A percentile compares a stretch with the other conserved stretches of the same genome.
Evolutionary conservation across 2,888 invertebrate genomes (phyloP).

Genomic region (Xylota segnis): DNA sequence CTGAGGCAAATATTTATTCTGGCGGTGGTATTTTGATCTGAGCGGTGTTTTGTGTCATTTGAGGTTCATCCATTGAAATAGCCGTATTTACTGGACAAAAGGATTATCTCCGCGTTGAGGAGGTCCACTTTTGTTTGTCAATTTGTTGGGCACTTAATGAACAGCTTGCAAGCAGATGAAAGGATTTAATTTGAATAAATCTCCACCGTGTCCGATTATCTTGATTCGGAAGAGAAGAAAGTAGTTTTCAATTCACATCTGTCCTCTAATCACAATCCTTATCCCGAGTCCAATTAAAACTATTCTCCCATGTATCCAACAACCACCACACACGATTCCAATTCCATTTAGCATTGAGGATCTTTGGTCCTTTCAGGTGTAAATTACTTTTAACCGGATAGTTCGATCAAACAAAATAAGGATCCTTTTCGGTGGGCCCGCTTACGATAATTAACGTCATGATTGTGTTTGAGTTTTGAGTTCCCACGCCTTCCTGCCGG

Average conservation of each 20-base stretch:
- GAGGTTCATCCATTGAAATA: not conserved
- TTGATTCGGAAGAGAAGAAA: conserved; percentile 43
- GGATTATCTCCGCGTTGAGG: conserved; percentile 13
- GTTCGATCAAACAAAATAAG: conserved; percentile 64
- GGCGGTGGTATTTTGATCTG: conserved; percentile 47
- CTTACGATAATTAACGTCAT: conserved; percentile 72
- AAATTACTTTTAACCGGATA: conserved; percentile 70
- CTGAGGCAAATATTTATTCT: conserved; percentile 37
- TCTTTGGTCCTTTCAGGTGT: conserved; percentile 66
- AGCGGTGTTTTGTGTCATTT: conserved; percentile 11
- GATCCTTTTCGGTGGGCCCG: conserved; percentile 41
- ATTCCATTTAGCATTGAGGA: conserved; percentile 21
- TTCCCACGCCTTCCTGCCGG: conserved; percentile 66
- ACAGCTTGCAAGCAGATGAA: conserved; percentile 51
- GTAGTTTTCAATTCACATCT: conserved; percentile 54
- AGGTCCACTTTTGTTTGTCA: conserved; percentile 41
- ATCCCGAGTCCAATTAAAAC: conserved; percentile 59
- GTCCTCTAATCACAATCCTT: conserved; percentile 53
- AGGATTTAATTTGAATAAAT: conserved; percentile 62
- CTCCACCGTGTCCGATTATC: conserved; percentile 48
- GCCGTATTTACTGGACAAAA: conserved; percentile 21
- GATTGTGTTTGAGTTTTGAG: conserved; percentile 55
- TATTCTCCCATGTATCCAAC: conserved; percentile 62
- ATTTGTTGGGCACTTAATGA: conserved; percentile 44
- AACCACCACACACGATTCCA: conserved; percentile 46